Evolutionary conservation across 1,140 invertebrate species (phyloP).

Genomic region (Sinella curviseta): DNA sequence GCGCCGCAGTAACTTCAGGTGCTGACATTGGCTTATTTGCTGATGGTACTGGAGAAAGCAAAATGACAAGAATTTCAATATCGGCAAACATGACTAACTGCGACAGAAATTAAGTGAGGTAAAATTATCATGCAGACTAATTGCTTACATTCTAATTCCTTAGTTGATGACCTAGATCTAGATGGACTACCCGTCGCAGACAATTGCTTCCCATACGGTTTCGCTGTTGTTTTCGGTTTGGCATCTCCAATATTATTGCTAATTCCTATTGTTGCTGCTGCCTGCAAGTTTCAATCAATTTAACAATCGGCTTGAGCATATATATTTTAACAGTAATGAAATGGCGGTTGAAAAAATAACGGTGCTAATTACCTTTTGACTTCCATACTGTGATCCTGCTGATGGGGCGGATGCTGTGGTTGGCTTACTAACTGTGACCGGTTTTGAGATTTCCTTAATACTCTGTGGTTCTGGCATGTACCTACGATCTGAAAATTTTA

Average conservation of each 20-base stretch:
- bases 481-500: constrained; percentile 64
- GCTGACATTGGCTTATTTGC: constrained; percentile 80
- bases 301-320: too few species aligned
- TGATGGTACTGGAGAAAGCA: constrained; percentile 62
- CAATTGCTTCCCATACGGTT: constrained; percentile 76
- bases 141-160: constrained; percentile 81
- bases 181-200: constrained; percentile 72
- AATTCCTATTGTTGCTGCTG: constrained; percentile 44
- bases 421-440: constrained; percentile 38
- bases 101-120: constrained; percentile 12
- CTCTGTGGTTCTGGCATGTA: constrained; percentile 62
- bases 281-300: constrained; percentile 8
- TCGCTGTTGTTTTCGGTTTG: constrained; percentile 56
- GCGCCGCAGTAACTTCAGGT: constrained; percentile 69
- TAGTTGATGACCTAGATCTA: constrained; percentile 83
- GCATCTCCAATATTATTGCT: constrained; percentile 18
- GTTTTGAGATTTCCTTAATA: constrained; percentile 36
- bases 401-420: constrained; percentile 17
- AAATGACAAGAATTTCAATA: not conserved
- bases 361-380: constrained; percentile 41
- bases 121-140: not conserved
- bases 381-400: constrained; percentile 38
- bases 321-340: too few species aligned
- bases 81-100: not conserved
- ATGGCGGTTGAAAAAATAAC: not conserved